phyloP scores from a whole-genome alignment of 2,888 invertebrate species.

The Odontomyia ornata region DNA sequence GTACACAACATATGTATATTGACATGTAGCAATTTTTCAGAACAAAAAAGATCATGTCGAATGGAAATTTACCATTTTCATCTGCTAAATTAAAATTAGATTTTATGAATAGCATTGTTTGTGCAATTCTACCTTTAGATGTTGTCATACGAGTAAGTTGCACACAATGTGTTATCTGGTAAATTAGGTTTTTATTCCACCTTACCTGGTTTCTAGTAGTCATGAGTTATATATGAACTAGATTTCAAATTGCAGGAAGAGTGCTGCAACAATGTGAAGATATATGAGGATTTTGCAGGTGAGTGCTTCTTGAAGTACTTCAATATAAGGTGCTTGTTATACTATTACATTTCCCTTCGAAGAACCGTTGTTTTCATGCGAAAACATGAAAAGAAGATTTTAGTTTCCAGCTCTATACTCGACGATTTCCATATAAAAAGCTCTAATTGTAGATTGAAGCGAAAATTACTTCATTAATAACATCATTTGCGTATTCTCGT shows the following conservation, averaged over 20 bases:
- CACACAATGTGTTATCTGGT: background rate
- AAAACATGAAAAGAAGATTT: no score
- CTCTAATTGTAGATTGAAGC: no score
- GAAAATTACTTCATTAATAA: background rate
- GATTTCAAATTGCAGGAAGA: no score
- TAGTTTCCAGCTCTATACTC: no score
- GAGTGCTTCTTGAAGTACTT: no score
- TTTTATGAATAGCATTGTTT: background rate
- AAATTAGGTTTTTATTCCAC: background rate
- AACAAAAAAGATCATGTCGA: background rate
- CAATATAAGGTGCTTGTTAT: no score
- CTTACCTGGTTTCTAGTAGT: background rate
- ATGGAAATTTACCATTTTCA: background rate
- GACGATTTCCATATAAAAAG: no score
- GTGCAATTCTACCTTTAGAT: background rate
- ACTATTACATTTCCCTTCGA: no score
- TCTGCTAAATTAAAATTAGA: constrained; percentile 19
- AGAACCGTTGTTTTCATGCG: no score
- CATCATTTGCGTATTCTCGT: background rate
- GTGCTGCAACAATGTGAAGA: no score
- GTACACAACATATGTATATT: background rate
- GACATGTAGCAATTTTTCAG: background rate
- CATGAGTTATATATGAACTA: background rate
- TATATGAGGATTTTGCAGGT: no score
- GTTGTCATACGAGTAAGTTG: background rate